phyloP scores from a whole-genome alignment of 2,113 vertebrate species.

The Talpa occidentalis region DNA sequence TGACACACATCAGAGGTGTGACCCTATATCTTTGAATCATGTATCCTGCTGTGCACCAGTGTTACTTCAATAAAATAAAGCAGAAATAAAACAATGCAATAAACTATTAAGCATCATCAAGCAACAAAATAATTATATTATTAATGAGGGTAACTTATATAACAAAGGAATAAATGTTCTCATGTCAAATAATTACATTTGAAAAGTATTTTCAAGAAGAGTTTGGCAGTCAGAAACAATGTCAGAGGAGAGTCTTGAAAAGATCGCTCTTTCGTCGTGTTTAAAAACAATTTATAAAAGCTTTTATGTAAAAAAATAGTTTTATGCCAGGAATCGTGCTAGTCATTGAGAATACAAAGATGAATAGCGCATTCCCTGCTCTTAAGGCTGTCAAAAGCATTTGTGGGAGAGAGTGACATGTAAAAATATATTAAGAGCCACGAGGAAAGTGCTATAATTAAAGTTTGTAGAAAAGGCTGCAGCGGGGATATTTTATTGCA shows the following conservation, averaged over 20 bases:
- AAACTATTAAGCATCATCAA: not conserved
- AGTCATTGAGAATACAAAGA: not conserved
- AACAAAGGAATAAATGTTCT: not conserved
- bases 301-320: not conserved
- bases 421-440: not conserved
- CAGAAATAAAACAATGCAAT: not conserved
- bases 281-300: conserved; percentile 51
- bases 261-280: not conserved
- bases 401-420: not conserved
- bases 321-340: not conserved
- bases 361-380: not conserved
- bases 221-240: not conserved
- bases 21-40: too few relatives aligned
- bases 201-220: not conserved
- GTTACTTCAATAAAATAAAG: not conserved
- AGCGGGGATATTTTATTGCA: not conserved
- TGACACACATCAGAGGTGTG: too few relatives aligned
- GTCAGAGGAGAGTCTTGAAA: not conserved
- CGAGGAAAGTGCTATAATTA: not conserved
- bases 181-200: not conserved
- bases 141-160: not conserved
- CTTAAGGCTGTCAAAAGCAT: not conserved
- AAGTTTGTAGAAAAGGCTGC: not conserved
- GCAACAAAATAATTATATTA: not conserved
- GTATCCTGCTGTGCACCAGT: too few relatives aligned